Evolutionary conservation across 2,888 invertebrate genomes (phyloP).

Genomic region (Cremastinae sp.): DNA sequence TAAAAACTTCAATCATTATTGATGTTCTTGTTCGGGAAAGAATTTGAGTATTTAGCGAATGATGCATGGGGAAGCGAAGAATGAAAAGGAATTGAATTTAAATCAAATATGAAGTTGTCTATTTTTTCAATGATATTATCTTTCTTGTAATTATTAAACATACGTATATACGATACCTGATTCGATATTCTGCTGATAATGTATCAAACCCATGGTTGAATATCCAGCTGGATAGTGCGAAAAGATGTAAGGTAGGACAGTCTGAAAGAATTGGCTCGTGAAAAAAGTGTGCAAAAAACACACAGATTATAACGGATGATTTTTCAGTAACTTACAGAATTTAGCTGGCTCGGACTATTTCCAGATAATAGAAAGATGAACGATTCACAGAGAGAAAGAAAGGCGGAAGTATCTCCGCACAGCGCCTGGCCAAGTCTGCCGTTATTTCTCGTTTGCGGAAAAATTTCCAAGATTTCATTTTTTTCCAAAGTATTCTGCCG

Average conservation of each 20-base stretch:
- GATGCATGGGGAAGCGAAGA: too few relatives aligned
- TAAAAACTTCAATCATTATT: too few relatives aligned
- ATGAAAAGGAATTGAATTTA: too few relatives aligned
- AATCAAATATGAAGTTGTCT: too few relatives aligned
- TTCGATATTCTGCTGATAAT: constrained; percentile 51
- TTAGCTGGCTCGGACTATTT: constrained; percentile 49
- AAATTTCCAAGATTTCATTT: constrained; percentile 26
- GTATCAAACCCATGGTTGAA: constrained; percentile 42
- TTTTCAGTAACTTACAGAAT: constrained; percentile 42
- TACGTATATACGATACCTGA: constrained; percentile 48
- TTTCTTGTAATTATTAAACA: too few relatives aligned
- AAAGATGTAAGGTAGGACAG: constrained; percentile 42
- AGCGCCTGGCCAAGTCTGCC: constrained; percentile 23
- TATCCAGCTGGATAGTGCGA: constrained; percentile 56
- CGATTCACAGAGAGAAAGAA: constrained; percentile 41
- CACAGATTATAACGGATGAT: background rate
- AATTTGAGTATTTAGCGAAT: too few relatives aligned
- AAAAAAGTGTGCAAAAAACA: background rate
- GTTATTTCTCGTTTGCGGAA: constrained; percentile 39
- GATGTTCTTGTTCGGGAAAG: too few relatives aligned
- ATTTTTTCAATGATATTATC: too few relatives aligned
- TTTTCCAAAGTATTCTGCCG: constrained; percentile 27
- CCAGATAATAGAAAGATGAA: constrained; percentile 32
- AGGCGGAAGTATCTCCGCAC: constrained; percentile 42
- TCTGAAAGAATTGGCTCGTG: too few relatives aligned